phyloP scores from a whole-genome alignment of 1,140 invertebrate species.

The Bombus fervidus region DNA sequence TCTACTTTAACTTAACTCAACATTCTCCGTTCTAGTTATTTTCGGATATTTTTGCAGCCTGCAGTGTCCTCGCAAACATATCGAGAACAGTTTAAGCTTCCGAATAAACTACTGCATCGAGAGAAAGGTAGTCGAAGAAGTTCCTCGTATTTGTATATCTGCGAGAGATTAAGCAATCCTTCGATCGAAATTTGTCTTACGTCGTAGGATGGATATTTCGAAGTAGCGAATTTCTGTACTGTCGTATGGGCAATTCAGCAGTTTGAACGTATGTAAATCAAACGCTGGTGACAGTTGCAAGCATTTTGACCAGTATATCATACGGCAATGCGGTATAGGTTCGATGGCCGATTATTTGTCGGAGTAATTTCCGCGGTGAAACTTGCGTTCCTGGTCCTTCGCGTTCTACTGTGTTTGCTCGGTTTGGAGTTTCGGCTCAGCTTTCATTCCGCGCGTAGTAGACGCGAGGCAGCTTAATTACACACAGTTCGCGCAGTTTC shows the following conservation, averaged over 20 bases:
- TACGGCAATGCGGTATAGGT: not conserved
- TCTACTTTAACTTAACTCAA: not conserved
- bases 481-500: slow-evolving; percentile 57
- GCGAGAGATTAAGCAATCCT: not conserved
- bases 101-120: not conserved
- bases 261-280: not conserved
- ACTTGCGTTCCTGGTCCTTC: slow-evolving; percentile 22
- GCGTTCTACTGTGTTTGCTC: slow-evolving; percentile 24
- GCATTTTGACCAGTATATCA: not conserved
- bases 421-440: slow-evolving; percentile 14
- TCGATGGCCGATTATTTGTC: slow-evolving; percentile 45
- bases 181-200: not conserved
- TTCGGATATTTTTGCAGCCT: not conserved
- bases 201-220: not conserved
- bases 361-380: slow-evolving; percentile 44
- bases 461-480: slow-evolving; percentile 50
- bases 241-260: not conserved
- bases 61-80: too few relatives aligned
- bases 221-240: too few relatives aligned
- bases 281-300: not conserved
- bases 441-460: slow-evolving; percentile 27
- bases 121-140: not conserved
- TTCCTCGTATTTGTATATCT: not conserved
- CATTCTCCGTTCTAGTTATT: not conserved
- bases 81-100: too few relatives aligned